Base-by-base conservation (phyloP, 2,113 vertebrate species). In the Solea solea region DNA sequence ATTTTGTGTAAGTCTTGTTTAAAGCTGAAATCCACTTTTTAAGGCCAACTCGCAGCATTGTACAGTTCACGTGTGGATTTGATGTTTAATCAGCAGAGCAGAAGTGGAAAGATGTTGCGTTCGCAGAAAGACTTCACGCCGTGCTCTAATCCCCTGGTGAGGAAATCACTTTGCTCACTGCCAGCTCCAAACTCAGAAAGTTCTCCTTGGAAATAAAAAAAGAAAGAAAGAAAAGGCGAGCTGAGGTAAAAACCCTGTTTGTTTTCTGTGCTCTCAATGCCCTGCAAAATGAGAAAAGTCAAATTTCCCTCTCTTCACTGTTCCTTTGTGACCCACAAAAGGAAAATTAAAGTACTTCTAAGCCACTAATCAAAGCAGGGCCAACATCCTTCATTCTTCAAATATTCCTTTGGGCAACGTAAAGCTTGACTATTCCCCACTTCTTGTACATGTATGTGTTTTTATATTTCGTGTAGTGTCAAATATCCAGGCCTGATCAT, bases 191-290 rank as follows among this genome's bases (percentile, higher is more conserved):
- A 21, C 21, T 21, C n/a, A n/a, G 64, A 59, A 74, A 62, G 49
- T 6, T 2, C 44, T 86, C 64, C 85, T 83, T 15, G 65, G 80
- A 86, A n/a, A n/a, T n/a, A n/a, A 84, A 84, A 81, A 72, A 28
- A 50, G n/a, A 50, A 51, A 16, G 60, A 12, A n/a, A 21, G 21
- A 21, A 21, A 21, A 21, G 21, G 21, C 21, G 8, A 13, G 48
- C 64, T 77, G 69, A 76, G 76, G 85, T 76, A 81, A 87, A 82
- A 15, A 25, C 39, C 27, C 21, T 21, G 21, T 21, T 21, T 4
- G 21, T 57, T 28, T 21, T 74, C 66, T 69, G 58, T 52, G 45
- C 68, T 41, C 79, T 50, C 63, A 21, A 0, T 62, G 60, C 52
- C 50, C 60, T 21, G 49, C 52, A 64, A 77, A 78, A 59, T 39